Evolutionary conservation across 2,113 vertebrate genomes (phyloP), one percentile per base, ranked within the genome.

Genomic region (Sinocyclocheilus anophthalmus): DNA sequence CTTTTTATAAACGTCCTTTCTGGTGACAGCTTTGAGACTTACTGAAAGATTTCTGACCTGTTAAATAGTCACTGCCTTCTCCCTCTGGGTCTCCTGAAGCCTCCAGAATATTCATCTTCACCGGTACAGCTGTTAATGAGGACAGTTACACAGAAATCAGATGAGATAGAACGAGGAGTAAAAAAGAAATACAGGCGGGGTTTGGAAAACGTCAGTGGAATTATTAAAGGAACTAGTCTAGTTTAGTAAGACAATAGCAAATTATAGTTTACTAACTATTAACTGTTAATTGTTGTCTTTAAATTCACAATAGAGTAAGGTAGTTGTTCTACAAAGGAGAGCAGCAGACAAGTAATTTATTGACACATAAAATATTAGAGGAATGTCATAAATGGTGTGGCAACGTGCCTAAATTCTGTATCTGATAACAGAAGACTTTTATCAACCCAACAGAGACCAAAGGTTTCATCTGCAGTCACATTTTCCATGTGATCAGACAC

Each of bases 1-100:
- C 45, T 67, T 67, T 67, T 67, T 67, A 67, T 13, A 24, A 16
- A 26, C 3, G 22, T 10, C 22, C 5, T 16, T 26, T 16, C 24
- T 30, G 22, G 50, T 11, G 24, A 45, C 37, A 45, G 18, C 2
- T 2, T n/a, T 67, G 11, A 83, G 69, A 30, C 37, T 83, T 73
- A 65, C 53, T 53, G 76, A 48, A 81, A 24, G 85, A 76, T 22
- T 82, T 83, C 92, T 93, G 94, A 98, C 98, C 96, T 96, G 96
- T 87, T 87, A 79, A 84, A 67, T 97, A 96, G 9, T 97, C 97
- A 50, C 92, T 92, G 84, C 93, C 93, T 87, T 93, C 95, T 85
- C 93, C 95, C 84, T 97, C 96, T 14, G 89, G 76, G 30, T 98
- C 96, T 88, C 94, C 94, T 83, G 94, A 88, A 85, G 90, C 85